Percentiles rank a stretch among this genome's conserved stretches.
Evolutionary conservation across 2,797 vertebrate genomes (phyloP).

Genomic region (Malacoctenus gilli): DNA sequence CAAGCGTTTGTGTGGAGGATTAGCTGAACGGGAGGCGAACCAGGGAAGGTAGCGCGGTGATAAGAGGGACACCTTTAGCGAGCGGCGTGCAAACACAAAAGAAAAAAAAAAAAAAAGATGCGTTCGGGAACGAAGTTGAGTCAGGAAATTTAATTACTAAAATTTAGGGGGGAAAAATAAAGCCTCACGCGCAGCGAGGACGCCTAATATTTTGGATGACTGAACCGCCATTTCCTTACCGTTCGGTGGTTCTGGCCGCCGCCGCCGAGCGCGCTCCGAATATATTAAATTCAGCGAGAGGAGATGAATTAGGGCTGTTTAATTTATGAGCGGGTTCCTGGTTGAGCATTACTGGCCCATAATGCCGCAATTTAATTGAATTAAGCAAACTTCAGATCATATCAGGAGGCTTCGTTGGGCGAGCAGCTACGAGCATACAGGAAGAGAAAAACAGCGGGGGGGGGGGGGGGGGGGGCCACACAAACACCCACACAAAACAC

Average conservation of each 20-base stretch:
- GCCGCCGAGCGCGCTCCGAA: constrained; percentile 26
- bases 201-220: constrained; percentile 36
- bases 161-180: constrained; percentile 10
- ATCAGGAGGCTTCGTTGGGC: constrained; percentile 27
- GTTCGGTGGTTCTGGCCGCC: constrained; percentile 16
- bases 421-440: background rate
- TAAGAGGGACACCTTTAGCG: constrained; percentile 45
- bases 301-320: constrained; percentile 45
- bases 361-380: constrained; percentile 53
- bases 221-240: constrained; percentile 38
- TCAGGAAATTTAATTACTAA: constrained; percentile 39
- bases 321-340: constrained; percentile 46
- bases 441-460: too few relatives aligned
- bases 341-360: constrained; percentile 41
- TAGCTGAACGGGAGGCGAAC: constrained; percentile 41
- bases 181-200: constrained; percentile 19
- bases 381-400: constrained; percentile 45
- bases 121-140: constrained; percentile 20
- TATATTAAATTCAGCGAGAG: constrained; percentile 39
- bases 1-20: constrained; percentile 17
- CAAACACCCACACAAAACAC: too few relatives aligned
- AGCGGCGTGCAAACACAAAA: constrained; percentile 36
- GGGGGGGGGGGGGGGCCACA: too few relatives aligned
- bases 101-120: too few relatives aligned
- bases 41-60: constrained; percentile 39